These are phyloP conservation scores for Silvanus unidentatus DNA, from an alignment of 2,888 invertebrate species.

Conservation along the genomic window DNA sequence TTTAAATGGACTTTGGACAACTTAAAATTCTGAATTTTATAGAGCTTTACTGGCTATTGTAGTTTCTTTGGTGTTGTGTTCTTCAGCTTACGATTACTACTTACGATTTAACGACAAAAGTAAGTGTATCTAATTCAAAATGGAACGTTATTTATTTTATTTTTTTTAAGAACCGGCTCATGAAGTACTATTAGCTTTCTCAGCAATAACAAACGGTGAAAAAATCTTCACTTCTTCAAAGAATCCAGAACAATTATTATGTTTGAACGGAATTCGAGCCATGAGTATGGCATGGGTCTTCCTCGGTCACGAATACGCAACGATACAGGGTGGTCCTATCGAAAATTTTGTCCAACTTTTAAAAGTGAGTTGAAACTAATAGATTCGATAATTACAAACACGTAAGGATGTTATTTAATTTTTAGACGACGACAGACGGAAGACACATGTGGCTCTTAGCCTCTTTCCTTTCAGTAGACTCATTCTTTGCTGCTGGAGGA, in stretches of 20 bases:
- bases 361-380: slow-evolving; percentile 4
- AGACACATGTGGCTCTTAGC: slow-evolving; percentile 16
- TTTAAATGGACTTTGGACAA: not conserved
- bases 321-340: slow-evolving; percentile 6
- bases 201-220: slow-evolving; percentile 18
- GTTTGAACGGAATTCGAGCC: slow-evolving; percentile 21
- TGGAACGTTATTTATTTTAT: not conserved
- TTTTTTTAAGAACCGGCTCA: slow-evolving; percentile 7
- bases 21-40: not conserved
- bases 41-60: not conserved
- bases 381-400: no score
- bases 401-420: no score
- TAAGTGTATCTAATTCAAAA: slow-evolving; percentile 1
- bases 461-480: slow-evolving; percentile 19
- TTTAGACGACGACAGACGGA: not conserved
- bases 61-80: not conserved
- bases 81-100: slow-evolving; percentile 5
- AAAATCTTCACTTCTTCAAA: slow-evolving; percentile 20
- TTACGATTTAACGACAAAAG: not conserved
- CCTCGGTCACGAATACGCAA: slow-evolving; percentile 38
- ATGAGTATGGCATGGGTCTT: slow-evolving; percentile 45
- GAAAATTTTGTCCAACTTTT: slow-evolving; percentile 10
- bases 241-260: slow-evolving; percentile 14
- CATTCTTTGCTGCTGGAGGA: slow-evolving; percentile 20
- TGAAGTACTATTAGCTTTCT: slow-evolving; percentile 16